Conservation (phyloP, 2,113 vertebrate species). For the Erythrocercus mccallii region DNA sequence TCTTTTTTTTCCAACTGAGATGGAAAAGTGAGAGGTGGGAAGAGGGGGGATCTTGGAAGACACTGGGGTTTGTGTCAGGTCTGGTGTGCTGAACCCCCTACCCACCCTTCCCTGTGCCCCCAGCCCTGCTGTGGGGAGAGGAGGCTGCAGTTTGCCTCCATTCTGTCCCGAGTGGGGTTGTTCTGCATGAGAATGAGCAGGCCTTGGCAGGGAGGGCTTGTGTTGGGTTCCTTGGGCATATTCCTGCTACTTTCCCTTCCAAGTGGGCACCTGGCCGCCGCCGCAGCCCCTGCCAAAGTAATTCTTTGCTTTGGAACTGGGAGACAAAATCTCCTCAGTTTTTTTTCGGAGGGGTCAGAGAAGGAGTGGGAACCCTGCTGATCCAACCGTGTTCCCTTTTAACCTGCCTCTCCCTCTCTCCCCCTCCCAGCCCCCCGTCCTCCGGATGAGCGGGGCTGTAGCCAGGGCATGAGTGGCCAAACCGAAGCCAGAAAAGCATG, state of each 20-base stretch:
- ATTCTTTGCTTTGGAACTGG: slow-evolving; percentile 66
- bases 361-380: slow-evolving; percentile 48
- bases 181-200: slow-evolving; percentile 19
- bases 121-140: background rate
- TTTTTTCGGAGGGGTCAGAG: slow-evolving; percentile 36
- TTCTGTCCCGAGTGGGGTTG: background rate
- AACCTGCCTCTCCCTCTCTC: background rate
- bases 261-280: slow-evolving; percentile 45
- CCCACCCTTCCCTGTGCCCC: background rate
- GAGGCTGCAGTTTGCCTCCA: background rate
- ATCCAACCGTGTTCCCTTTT: slow-evolving; percentile 51
- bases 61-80: background rate
- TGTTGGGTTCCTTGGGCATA: slow-evolving; percentile 32
- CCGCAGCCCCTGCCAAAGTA: slow-evolving; percentile 50
- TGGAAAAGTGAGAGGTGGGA: background rate
- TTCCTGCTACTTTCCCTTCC: slow-evolving; percentile 26
- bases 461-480: slow-evolving; percentile 5
- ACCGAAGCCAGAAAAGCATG: background rate
- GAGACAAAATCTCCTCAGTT: slow-evolving; percentile 18
- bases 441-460: background rate
- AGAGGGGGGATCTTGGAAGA: background rate
- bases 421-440: background rate
- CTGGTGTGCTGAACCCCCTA: background rate
- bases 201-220: slow-evolving; percentile 7
- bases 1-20: background rate